Base-by-base conservation (phyloP, 2,797 vertebrate species). In the Carduelis carduelis region DNA sequence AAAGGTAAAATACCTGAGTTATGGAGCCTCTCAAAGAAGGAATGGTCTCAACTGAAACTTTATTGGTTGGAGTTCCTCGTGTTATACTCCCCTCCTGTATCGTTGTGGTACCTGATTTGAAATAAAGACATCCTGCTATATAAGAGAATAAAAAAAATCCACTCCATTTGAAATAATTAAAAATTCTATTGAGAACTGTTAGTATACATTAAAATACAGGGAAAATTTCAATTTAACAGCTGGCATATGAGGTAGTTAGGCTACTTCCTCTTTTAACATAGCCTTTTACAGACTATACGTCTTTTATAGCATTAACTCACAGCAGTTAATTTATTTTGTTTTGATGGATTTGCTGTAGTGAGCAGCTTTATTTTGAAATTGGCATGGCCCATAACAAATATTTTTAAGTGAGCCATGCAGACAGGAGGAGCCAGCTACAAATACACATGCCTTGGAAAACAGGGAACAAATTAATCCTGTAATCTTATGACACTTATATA, bases 31-130 rank as follows among this genome's bases (percentile, higher is more conserved):
- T 96, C 87, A 99, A 97, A 64, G 98, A 98, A 19, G 98, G 92
- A 70, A 98, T 98, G 74, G 97, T 97, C 57, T 99, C 99, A 65
- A 98, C 96, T 20, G 98, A 97, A 92, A 99, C 95, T 95, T 99
- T 99, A 96, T 65, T 97, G 75, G 97, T 93, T 89, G 98, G 98
- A 77, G 98, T 99, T 89, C 98, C 98, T 94, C 99, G 97, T 21
- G 98, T 98, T 95, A 98, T 98, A 76, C 98, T 98, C 53, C 98
- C 98, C 74, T 99, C 99, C 93, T 99, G 99, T 81, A 99, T 98
- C 1, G 98, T 93, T 85, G 98, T 78, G 39, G 98, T 98, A 95
- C 98, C 99, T 99, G 88, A 71, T 92, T 80, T 71, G 93, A 93
- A 95, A 91, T 14, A 93, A 84, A 53, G 26, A 81, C 20, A 93